Conservation (phyloP, 2,113 vertebrate species). For the Limanda limanda region DNA sequence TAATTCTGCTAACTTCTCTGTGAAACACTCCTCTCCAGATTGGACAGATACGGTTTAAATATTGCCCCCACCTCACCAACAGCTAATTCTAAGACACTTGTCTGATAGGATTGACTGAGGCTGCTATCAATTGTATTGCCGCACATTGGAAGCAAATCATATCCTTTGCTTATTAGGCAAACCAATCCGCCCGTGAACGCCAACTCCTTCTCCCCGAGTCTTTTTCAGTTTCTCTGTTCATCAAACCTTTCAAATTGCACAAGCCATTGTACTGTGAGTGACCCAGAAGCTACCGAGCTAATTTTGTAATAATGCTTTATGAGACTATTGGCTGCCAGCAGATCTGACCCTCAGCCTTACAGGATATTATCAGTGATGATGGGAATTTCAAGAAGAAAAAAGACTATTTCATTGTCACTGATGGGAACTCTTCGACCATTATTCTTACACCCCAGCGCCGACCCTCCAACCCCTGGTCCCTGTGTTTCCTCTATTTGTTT, state of each 20-base stretch:
- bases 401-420: not conserved
- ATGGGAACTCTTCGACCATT: not conserved
- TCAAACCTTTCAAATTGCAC: constrained; percentile 43
- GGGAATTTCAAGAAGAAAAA: not conserved
- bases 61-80: constrained; percentile 25
- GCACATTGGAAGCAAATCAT: constrained; percentile 70
- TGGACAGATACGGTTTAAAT: constrained; percentile 75
- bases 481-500: no score
- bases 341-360: constrained; percentile 22
- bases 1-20: constrained; percentile 81
- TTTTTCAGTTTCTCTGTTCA: not conserved
- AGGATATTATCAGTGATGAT: not conserved
- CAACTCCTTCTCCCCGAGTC: not conserved
- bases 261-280: not conserved
- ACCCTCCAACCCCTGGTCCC: not conserved
- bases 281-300: not conserved
- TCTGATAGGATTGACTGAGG: constrained; percentile 81
- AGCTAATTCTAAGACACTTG: constrained; percentile 76
- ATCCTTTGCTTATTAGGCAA: constrained; percentile 57
- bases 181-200: constrained; percentile 7
- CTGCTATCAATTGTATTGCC: constrained; percentile 80
- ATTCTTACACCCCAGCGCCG: not conserved
- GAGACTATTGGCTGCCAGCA: constrained; percentile 28
- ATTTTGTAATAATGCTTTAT: constrained; percentile 40
- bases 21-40: constrained; percentile 77